These are phyloP conservation scores for Elmis aenea DNA, from an alignment of 2,888 invertebrate species.

Conservation along the genomic window DNA sequence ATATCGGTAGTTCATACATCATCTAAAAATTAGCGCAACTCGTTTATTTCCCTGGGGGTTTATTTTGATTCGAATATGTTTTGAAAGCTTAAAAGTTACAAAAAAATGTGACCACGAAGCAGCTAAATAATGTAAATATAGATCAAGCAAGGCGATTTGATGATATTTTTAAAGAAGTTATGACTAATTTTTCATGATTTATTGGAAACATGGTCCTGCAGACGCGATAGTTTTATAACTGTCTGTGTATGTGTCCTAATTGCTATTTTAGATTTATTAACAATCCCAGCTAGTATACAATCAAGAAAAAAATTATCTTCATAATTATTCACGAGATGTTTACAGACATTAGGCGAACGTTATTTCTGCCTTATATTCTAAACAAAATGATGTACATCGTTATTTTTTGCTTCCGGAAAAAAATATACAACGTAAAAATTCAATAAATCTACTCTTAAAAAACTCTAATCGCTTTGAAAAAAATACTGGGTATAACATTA, in stretches of 20 bases:
- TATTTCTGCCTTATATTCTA: too few species aligned
- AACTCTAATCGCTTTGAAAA: too few species aligned
- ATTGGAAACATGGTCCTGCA: conserved; percentile 13
- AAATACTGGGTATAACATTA: too few species aligned
- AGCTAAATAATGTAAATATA: conserved; percentile 28
- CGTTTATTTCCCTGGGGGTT: conserved; percentile 3
- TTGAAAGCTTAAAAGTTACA: conserved; percentile 5
- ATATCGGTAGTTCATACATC: too few species aligned
- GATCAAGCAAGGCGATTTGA: conserved; percentile 24
- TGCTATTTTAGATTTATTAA: conserved; percentile 11
- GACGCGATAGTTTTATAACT: conserved; percentile 17
- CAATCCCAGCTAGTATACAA: too few species aligned
- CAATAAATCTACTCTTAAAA: too few species aligned
- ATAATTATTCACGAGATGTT: too few species aligned
- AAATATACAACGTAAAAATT: too few species aligned
- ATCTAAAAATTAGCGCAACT: conserved; percentile 2
- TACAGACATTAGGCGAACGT: too few species aligned
- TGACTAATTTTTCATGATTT: conserved; percentile 29
- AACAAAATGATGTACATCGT: too few species aligned
- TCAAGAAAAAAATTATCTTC: too few species aligned
- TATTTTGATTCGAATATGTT: conserved; percentile 2
- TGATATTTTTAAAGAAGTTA: conserved; percentile 31
- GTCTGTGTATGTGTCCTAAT: conserved; percentile 13
- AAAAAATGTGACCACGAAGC: conserved; percentile 7
- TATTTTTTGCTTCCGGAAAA: too few species aligned